Evolutionary conservation across 2,888 invertebrate genomes (phyloP).

Genomic region (Ellobium chinense): DNA sequence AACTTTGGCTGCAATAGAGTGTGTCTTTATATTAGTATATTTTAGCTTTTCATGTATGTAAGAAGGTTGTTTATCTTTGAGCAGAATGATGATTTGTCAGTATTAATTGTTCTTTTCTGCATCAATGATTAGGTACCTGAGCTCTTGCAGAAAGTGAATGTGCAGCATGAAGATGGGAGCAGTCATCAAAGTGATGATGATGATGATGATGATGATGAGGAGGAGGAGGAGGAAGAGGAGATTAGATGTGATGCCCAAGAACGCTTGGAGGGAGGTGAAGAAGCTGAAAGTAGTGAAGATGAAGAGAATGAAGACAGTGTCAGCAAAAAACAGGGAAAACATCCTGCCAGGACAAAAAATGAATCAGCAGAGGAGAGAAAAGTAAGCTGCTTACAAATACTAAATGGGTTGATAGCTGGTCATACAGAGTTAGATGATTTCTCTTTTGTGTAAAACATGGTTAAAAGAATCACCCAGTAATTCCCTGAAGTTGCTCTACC

Average conservation of each 20-base stretch:
- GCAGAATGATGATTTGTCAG: too few relatives aligned
- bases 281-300: slow-evolving; percentile 37
- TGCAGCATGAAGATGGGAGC: background rate
- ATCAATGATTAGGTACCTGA: slow-evolving; percentile 40
- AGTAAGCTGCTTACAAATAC: slow-evolving; percentile 26
- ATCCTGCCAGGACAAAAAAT: slow-evolving; percentile 32
- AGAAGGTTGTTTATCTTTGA: too few relatives aligned
- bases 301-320: slow-evolving; percentile 43
- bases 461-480: too few relatives aligned
- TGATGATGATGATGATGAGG: background rate
- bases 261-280: background rate
- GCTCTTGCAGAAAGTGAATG: slow-evolving; percentile 23
- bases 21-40: too few relatives aligned
- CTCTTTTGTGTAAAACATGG: too few relatives aligned
- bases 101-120: too few relatives aligned
- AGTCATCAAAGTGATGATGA: slow-evolving; percentile 3
- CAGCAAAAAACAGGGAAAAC: slow-evolving; percentile 27
- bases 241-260: slow-evolving; percentile 1
- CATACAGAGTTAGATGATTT: too few relatives aligned
- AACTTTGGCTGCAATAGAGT: too few relatives aligned
- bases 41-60: too few relatives aligned
- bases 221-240: slow-evolving; percentile 38
- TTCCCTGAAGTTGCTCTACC: too few relatives aligned
- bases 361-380: slow-evolving; percentile 40
- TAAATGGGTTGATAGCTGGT: too few relatives aligned